These are phyloP conservation scores for Diorhabda carinulata DNA, from an alignment of 1,140 invertebrate species.

Conservation along the genomic window DNA sequence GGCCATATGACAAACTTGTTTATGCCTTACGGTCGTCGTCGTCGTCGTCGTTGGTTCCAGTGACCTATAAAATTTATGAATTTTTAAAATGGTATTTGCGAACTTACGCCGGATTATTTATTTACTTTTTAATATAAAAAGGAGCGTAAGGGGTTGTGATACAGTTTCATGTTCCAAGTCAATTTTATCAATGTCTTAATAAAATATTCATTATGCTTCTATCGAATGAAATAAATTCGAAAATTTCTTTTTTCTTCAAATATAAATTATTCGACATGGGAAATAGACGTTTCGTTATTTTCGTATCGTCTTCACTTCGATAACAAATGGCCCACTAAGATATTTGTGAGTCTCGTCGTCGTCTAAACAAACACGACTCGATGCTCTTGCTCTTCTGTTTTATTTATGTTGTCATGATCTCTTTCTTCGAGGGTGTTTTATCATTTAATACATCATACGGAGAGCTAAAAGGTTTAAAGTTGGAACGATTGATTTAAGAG, in stretches of 20 bases:
- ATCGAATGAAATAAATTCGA: no score
- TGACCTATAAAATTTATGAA: slow-evolving; percentile 2
- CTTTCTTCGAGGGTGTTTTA: slow-evolving; percentile 6
- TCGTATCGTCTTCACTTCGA: not conserved
- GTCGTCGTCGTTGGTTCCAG: not conserved
- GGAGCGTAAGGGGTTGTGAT: no score
- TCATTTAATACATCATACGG: not conserved
- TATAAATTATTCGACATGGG: not conserved
- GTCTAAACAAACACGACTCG: not conserved
- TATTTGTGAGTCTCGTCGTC: slow-evolving; percentile 1
- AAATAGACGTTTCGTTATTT: slow-evolving; percentile 2
- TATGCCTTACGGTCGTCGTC: not conserved
- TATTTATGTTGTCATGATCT: slow-evolving; percentile 14
- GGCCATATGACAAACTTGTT: not conserved
- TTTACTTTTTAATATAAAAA: no score
- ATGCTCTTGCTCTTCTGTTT: not conserved
- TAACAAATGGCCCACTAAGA: not conserved
- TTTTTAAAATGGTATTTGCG: not conserved
- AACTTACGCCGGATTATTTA: not conserved
- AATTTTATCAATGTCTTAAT: no score
- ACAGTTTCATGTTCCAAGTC: no score
- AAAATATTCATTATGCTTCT: no score
- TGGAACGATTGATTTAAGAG: slow-evolving; percentile 6
- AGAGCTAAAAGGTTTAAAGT: slow-evolving; percentile 11
- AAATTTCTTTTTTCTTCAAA: no score